Base-by-base conservation (phyloP, 2,797 vertebrate genomes). In the Coranthus polyacanthus region DNA sequence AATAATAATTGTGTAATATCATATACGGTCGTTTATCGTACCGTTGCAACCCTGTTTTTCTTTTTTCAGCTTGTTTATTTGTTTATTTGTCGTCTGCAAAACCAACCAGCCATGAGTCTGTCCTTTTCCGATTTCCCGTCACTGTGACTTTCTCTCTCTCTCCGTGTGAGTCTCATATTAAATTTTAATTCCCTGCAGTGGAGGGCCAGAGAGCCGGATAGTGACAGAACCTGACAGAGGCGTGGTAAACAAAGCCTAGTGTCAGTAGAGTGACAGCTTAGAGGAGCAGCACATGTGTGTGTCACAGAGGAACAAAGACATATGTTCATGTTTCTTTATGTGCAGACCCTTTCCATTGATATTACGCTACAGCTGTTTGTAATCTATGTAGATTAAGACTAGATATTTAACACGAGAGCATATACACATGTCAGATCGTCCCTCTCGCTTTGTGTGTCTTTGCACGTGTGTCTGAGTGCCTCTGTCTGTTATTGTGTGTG, bases 111-210 rank as follows among this genome's bases (percentile, higher is more conserved):
- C 57, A 66, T 32, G 39, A 57, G 55, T 64, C 41, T 26, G 29
- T 18, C 54, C n/a, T 56, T 69, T 41, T 58, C 53, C 58, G 50
- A 62, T 80, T 54, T 69, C 65, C 72, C 67, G 55, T 50, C 55
- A 68, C 52, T 62, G 44, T 75, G 36, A 70, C 63, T 65, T 39
- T 53, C 5, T 52, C 52, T 32, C 43, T 67, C 49, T 41, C 67
- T 53, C 50, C 42, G 24, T 50, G 39, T 46, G 59, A 70, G 79
- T 36, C 58, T 67, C 53, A 63, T 87, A 91, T 91, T 84, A 88
- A 82, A 90, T 63, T 87, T 90, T 78, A 77, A 92, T 91, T 88
- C 78, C 81, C 72, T 83, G 74, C 86, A 82, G 78, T 74, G 68
- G 66, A 85, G 66, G 63, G 68, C 75, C 72, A 64, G 56, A 72